Base-by-base conservation (phyloP, 37 sponge, comb jelly and placozoan species). In the Haliclona indistincta region DNA sequence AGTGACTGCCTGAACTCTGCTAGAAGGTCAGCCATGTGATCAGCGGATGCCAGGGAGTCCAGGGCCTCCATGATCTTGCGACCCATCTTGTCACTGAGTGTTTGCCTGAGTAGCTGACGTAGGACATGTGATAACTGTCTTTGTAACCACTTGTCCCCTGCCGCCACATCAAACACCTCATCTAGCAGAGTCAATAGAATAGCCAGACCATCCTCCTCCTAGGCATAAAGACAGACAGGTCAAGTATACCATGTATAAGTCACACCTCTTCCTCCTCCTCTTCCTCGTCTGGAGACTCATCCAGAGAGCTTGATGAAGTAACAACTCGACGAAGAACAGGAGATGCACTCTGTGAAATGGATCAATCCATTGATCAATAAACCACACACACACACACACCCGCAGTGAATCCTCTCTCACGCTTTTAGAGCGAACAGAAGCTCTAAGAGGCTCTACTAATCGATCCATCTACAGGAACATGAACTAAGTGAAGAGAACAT, bases 101-200 rank as follows among this genome's bases (percentile, higher is more conserved):
- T 35, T 13, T 73, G 17, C 32, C 80, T 68, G 36, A 81, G 54
- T 32, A 88, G 37, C 63, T 88, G 89, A 11, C 76, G 77, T 25
- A 88, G 80, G 10, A 88, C 10, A 38, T 25, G 38, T 28, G 74
- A 43, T 29, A 88, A 52, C 29, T 88, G 89, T 11, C 89, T 54
- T 10, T 79, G 79, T 22, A 88, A 65, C 86, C 89, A 82, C 34
- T 79, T 74, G 4, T 51, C 67, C 38, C 71, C 75, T 1, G 26
- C 29, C n/a, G 71, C 28, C 28, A 88, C 42, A 63, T 83, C 89
- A 77, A 88, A 88, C 53, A 88, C 63, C 54, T 88, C 86, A 43
- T 88, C 85, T 33, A 88, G 56, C 43, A 88, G 70, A 1, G 38
- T 51, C 28, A 88, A 54, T 37, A 83, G 43, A 37, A 88, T 54